These are phyloP conservation scores for Calameuta pallipes DNA, from an alignment of 2,888 invertebrate species.

Conservation along the genomic window DNA sequence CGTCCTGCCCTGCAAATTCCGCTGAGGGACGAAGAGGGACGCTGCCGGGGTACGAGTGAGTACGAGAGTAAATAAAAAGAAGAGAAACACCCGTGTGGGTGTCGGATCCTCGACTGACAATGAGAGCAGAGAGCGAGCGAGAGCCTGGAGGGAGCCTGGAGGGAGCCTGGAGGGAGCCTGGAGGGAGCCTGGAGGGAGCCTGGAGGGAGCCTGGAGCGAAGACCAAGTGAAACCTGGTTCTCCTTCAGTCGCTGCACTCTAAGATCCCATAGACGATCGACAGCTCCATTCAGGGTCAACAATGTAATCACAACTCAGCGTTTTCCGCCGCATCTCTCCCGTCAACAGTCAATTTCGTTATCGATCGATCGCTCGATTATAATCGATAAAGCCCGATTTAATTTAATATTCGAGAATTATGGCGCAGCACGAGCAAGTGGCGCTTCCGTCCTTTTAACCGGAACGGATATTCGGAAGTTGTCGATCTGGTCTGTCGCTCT, in stretches of 20 bases:
- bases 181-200: neutral
- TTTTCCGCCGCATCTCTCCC: constrained; percentile 44
- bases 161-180: no score
- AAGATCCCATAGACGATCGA: constrained; percentile 46
- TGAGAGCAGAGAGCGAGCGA: constrained; percentile 18
- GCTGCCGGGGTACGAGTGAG: no score
- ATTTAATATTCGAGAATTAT: constrained; percentile 16
- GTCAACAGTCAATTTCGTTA: constrained; percentile 31
- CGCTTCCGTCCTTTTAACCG: neutral
- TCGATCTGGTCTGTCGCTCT: no score
- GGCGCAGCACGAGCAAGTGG: neutral
- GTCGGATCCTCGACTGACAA: neutral
- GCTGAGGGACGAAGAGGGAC: no score
- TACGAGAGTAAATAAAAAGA: no score
- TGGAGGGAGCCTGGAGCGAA: no score
- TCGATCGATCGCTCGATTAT: constrained; percentile 37
- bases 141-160: no score
- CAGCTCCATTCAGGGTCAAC: constrained; percentile 55
- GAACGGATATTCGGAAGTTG: neutral
- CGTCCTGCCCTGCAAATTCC: no score
- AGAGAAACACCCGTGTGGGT: no score
- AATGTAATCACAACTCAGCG: constrained; percentile 59
- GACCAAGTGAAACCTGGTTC: no score
- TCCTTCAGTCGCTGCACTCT: no score
- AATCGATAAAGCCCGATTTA: constrained; percentile 22